Percentiles rank a stretch among this genome's conserved stretches.
Conservation (phyloP, 2,113 vertebrate genomes). For the Myodes glareolus region DNA sequence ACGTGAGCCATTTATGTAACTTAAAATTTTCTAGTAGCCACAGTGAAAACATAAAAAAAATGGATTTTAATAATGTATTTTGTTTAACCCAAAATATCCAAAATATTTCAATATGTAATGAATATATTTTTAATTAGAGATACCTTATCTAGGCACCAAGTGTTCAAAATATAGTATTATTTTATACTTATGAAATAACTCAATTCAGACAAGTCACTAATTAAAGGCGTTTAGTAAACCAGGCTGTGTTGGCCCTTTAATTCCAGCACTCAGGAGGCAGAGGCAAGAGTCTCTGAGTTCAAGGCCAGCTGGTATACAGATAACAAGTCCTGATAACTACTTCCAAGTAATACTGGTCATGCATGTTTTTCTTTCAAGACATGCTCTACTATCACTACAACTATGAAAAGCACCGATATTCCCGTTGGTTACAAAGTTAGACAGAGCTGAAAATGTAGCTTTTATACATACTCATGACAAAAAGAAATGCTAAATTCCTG, state of each 20-base stretch:
- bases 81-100: slow-evolving; percentile 21
- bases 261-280: background rate
- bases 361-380: background rate
- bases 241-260: background rate
- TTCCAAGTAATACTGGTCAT: background rate
- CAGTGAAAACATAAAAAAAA: background rate
- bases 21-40: background rate
- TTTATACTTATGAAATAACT: background rate
- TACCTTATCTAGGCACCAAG: background rate
- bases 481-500: slow-evolving; percentile 39
- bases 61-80: slow-evolving; percentile 31
- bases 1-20: background rate
- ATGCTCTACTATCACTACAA: background rate
- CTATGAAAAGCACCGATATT: slow-evolving; percentile 24
- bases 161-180: slow-evolving; percentile 9
- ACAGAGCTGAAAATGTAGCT: background rate
- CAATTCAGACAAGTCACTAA: background rate
- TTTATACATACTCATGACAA: background rate
- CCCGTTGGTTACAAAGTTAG: background rate
- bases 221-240: background rate
- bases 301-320: background rate
- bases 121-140: background rate
- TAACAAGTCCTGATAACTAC: background rate
- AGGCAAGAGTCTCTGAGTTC: background rate
- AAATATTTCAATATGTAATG: background rate